phyloP scores from a whole-genome alignment of 2,797 vertebrate genomes.

The Platalea minor region DNA sequence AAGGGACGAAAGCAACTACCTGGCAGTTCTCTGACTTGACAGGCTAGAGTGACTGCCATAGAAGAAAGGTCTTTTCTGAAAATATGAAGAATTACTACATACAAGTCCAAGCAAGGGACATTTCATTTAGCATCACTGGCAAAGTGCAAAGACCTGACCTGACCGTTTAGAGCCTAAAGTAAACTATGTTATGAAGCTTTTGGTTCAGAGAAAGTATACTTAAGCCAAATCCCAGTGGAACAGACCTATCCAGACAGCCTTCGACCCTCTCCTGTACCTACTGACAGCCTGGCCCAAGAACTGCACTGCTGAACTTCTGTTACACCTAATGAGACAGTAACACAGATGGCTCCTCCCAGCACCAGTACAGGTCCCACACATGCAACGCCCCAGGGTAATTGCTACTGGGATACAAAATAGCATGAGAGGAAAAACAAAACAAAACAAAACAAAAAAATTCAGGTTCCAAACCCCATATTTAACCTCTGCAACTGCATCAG shows the following conservation, averaged over 20 bases:
- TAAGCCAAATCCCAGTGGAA: neutral
- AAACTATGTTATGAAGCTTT: neutral
- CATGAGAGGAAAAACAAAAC: neutral
- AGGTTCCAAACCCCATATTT: accelerated
- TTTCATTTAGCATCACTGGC: neutral
- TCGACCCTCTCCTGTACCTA: neutral
- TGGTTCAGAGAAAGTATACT: neutral
- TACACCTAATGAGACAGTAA: neutral
- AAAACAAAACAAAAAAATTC: neutral
- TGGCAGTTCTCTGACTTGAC: neutral
- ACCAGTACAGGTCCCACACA: neutral
- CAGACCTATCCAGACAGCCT: neutral
- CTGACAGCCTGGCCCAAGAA: neutral
- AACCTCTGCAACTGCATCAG: neutral
- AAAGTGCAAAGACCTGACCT: neutral
- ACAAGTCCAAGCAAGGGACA: neutral
- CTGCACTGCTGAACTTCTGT: neutral
- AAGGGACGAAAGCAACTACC: neutral
- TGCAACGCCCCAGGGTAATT: neutral
- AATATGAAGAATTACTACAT: neutral
- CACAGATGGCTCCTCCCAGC: neutral
- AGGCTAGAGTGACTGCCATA: neutral
- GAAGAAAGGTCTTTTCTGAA: neutral
- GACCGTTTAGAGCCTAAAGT: neutral
- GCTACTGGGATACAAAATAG: neutral